These are phyloP conservation scores for Dichetophora obliterata DNA, from an alignment of 2,888 invertebrate genomes.

Conservation along the genomic window DNA sequence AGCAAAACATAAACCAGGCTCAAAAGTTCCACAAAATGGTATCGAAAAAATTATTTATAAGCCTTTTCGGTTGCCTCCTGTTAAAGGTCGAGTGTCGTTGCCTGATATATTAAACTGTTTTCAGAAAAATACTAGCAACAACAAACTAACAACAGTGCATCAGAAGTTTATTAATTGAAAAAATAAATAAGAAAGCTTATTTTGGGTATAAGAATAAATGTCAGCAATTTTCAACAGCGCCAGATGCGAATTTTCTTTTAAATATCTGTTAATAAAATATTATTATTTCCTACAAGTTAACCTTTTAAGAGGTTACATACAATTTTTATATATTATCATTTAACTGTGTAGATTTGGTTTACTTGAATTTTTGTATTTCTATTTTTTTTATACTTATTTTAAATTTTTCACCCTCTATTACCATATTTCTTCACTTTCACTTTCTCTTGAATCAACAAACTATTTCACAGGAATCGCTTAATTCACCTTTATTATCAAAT, in stretches of 20 bases:
- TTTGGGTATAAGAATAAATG: not conserved
- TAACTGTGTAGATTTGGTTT: not conserved
- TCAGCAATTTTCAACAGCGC: not conserved
- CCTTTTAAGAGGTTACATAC: not conserved
- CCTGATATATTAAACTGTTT: too few relatives aligned
- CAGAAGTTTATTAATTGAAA: too few relatives aligned
- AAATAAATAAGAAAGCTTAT: not conserved
- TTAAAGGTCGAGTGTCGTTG: too few relatives aligned
- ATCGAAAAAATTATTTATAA: too few relatives aligned
- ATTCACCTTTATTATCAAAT: not conserved
- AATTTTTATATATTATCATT: not conserved
- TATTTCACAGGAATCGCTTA: slow-evolving; percentile 10
- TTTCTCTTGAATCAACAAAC: slow-evolving; percentile 4
- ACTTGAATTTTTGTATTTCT: not conserved
- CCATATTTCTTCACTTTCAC: not conserved
- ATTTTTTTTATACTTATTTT: not conserved
- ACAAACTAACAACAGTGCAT: too few relatives aligned
- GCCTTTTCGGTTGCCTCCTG: too few relatives aligned
- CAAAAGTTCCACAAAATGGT: too few relatives aligned
- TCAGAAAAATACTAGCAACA: too few relatives aligned
- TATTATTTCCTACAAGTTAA: too few relatives aligned
- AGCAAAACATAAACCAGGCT: too few relatives aligned
- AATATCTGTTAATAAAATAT: too few relatives aligned
- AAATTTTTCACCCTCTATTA: not conserved
- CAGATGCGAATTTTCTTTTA: too few relatives aligned